Base-by-base conservation (phyloP, 37 sponge, comb jelly and placozoan genomes). In the Corticium candelabrum region DNA sequence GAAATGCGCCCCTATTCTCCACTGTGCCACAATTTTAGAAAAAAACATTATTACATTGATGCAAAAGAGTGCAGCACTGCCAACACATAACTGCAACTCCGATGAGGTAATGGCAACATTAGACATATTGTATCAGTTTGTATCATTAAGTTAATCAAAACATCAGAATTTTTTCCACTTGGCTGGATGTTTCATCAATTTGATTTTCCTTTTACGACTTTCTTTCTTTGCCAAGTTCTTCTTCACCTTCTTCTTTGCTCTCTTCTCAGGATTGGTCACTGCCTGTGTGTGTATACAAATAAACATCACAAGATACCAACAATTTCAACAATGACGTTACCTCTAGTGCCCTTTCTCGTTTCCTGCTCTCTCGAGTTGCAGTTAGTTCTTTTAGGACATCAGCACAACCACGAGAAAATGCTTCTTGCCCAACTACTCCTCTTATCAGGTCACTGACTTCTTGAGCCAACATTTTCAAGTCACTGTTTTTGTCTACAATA, bases 371-470 rank as follows among this genome's bases (percentile, higher is more conserved):
- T 69, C 86, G 76, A 3, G 34, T 41, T 3, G 31, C 76, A 27
- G 71, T 27, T 21, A 82, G 78, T 30, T 37, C 75, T 67, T 85
- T 78, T 34, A 85, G 91, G 50, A 85, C 83, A 34, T 3, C 34
- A 68, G 89, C 83, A 56, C 80, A 82, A 32, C 72, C 90, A 75
- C 50, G 68, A 39, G 89, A 82, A 71, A 93, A 87, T 1, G 56
- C 67, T 3, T 90, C 91, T 40, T 74, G 79, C 34, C 90, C 93
- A 84, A 75, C 75, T 5, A 79, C 31, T 0, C 43, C 82, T 76
- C 79, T 89, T 36, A 93, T 43, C 35, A 90, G 39, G 3, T 87
- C 93, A 29, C 85, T 41, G 4, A 87, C 88, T 76, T 93, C 93
- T 68, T 71, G 78, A 1, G 90, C 82, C 68, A 93, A 41, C 0